Evolutionary conservation across 2,113 vertebrate genomes (phyloP).

Genomic region (Cinclus mexicanus): DNA sequence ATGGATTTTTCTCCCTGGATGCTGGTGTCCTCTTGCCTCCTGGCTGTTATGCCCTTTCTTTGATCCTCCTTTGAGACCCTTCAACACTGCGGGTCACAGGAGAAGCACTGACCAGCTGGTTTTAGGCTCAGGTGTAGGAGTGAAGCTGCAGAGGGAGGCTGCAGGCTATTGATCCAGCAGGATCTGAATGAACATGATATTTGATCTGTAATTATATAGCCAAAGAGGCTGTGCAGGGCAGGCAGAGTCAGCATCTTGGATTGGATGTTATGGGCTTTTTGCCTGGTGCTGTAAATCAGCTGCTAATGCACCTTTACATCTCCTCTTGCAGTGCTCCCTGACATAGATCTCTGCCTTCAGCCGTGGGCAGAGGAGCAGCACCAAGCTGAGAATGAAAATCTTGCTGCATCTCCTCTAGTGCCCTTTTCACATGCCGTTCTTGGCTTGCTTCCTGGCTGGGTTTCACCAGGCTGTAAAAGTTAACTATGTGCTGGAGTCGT

Average conservation of each 20-base stretch:
- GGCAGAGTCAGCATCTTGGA: conserved; percentile 6
- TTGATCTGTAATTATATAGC: conserved; percentile 46
- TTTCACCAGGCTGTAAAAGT: not conserved
- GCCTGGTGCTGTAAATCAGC: not conserved
- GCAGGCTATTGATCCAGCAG: not conserved
- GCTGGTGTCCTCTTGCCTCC: not conserved
- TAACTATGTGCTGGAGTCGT: not conserved
- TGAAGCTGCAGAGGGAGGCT: not conserved
- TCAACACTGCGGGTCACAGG: not conserved
- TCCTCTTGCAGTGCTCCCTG: not conserved
- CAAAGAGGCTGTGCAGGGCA: not conserved
- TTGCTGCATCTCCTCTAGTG: not conserved
- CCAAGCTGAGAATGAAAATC: not conserved
- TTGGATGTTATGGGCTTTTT: not conserved
- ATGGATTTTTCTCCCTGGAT: not conserved
- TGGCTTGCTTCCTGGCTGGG: not conserved
- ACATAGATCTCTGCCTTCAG: not conserved
- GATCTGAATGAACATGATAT: conserved; percentile 9
- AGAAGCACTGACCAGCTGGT: not conserved
- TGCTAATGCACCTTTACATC: not conserved
- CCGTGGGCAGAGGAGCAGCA: not conserved
- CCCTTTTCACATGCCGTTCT: not conserved
- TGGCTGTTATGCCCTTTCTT: not conserved
- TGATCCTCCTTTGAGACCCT: not conserved
- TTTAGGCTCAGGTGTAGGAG: not conserved